Evolutionary conservation across 2,888 invertebrate species (phyloP).

Genomic region (Perdita meconis): DNA sequence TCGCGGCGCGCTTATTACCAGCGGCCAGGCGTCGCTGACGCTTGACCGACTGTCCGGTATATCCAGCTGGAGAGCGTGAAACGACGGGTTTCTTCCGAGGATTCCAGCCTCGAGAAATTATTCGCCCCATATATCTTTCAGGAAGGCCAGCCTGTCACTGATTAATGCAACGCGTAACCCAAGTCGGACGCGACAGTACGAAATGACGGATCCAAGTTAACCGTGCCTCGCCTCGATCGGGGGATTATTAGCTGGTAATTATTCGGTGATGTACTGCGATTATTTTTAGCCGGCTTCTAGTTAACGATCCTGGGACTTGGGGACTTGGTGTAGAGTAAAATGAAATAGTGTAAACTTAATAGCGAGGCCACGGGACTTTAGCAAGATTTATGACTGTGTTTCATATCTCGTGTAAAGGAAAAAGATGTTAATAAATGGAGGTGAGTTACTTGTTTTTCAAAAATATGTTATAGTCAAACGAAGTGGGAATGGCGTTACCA

Average conservation of each 20-base stretch:
- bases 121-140: conserved; percentile 31
- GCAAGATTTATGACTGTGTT: too few relatives aligned
- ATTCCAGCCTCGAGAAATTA: conserved; percentile 45
- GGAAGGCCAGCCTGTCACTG: conserved; percentile 5
- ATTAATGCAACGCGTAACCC: conserved; percentile 39
- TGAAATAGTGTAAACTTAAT: too few relatives aligned
- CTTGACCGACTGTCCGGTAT: conserved; percentile 46
- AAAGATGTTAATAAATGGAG: too few relatives aligned
- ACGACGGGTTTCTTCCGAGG: conserved; percentile 35
- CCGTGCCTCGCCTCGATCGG: not conserved
- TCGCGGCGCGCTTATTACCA: conserved; percentile 68
- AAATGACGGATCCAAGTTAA: conserved; percentile 20
- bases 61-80: conserved; percentile 16
- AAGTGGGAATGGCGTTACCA: too few relatives aligned
- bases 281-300: conserved; percentile 20
- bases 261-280: not conserved
- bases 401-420: too few relatives aligned
- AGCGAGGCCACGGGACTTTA: too few relatives aligned
- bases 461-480: too few relatives aligned
- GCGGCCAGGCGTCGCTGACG: conserved; percentile 36
- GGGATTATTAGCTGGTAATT: conserved; percentile 18
- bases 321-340: conserved; percentile 5
- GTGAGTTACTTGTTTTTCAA: too few relatives aligned
- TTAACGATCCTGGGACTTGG: too few relatives aligned
- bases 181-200: not conserved